A percentile compares a stretch with the other conserved stretches of the same genome.
Conservation (phyloP, 2,797 vertebrate genomes). For the Bradypodion pumilum region DNA sequence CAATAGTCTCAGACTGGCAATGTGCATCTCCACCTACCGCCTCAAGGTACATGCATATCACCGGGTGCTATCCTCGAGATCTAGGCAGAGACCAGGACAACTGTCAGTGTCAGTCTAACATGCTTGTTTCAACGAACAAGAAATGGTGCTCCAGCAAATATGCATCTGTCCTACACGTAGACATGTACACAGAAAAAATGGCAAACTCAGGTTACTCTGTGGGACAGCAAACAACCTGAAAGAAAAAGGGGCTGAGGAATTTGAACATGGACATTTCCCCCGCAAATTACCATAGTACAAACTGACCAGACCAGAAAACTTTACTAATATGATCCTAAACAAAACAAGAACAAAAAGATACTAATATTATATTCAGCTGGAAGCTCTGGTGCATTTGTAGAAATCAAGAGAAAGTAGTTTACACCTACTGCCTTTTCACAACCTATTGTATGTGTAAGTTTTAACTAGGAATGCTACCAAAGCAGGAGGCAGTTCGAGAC, state of each 20-base stretch:
- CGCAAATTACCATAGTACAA: neutral
- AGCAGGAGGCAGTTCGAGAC: too few relatives aligned
- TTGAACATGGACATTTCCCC: neutral
- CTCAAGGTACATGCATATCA: neutral
- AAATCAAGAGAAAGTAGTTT: slow-evolving; percentile 32
- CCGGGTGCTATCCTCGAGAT: neutral
- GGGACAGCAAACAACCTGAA: neutral
- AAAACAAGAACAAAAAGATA: neutral
- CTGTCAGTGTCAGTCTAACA: slow-evolving; percentile 1
- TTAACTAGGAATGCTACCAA: neutral
- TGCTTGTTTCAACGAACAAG: neutral
- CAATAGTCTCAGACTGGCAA: neutral
- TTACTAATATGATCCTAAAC: neutral
- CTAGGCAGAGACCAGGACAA: neutral
- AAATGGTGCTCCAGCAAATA: neutral
- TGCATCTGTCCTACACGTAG: neutral
- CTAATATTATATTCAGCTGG: slow-evolving; percentile 5
- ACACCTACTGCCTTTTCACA: slow-evolving; percentile 25
- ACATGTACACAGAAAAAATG: fast-evolving
- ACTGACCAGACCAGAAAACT: neutral
- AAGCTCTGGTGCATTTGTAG: slow-evolving; percentile 18
- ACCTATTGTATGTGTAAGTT: neutral
- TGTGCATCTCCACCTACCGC: neutral
- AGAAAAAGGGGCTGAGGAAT: neutral
- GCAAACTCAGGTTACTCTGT: neutral